phyloP scores from a whole-genome alignment of 2,888 invertebrate genomes.

The Eupithecia vulgata region DNA sequence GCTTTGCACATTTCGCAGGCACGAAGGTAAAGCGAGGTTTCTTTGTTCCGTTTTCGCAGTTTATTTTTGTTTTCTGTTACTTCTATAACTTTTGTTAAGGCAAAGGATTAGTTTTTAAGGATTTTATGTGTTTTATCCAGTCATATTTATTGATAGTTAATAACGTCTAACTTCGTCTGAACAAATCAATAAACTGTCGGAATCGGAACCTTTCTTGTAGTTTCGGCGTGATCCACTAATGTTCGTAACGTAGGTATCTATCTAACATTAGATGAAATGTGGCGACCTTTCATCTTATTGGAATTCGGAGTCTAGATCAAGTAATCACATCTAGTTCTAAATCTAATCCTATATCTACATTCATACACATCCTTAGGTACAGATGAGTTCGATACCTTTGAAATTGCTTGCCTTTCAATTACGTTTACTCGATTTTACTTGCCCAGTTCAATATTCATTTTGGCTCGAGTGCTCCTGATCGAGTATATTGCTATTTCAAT shows the following conservation, averaged over 20 bases:
- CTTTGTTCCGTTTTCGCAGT: conserved; percentile 18
- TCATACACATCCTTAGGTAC: no score
- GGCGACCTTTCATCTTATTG: conserved; percentile 36
- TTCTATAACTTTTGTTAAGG: not conserved
- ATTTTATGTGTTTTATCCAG: not conserved
- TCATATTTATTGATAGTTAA: conserved; percentile 1
- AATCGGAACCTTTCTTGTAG: conserved; percentile 22
- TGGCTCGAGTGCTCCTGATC: not conserved
- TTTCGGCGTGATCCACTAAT: conserved; percentile 28
- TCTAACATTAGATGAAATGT: no score
- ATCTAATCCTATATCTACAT: not conserved
- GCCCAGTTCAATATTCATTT: conserved; percentile 4
- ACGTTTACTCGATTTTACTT: not conserved
- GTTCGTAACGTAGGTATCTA: conserved; percentile 29
- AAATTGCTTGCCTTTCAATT: not conserved
- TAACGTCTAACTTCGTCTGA: not conserved
- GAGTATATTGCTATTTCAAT: conserved; percentile 21
- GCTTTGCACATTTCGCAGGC: conserved; percentile 45
- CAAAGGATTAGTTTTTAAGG: no score
- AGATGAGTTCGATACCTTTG: no score
- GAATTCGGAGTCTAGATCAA: conserved; percentile 34
- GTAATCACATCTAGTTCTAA: conserved; percentile 32
- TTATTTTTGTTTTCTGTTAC: conserved; percentile 17
- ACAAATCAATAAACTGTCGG: not conserved
- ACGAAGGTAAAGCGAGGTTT: conserved; percentile 23